A percentile compares a stretch with the other conserved stretches of the same genome.
These are phyloP conservation scores for Colostygia pectinataria DNA, from an alignment of 2,888 invertebrate species.

Conservation along the genomic window DNA sequence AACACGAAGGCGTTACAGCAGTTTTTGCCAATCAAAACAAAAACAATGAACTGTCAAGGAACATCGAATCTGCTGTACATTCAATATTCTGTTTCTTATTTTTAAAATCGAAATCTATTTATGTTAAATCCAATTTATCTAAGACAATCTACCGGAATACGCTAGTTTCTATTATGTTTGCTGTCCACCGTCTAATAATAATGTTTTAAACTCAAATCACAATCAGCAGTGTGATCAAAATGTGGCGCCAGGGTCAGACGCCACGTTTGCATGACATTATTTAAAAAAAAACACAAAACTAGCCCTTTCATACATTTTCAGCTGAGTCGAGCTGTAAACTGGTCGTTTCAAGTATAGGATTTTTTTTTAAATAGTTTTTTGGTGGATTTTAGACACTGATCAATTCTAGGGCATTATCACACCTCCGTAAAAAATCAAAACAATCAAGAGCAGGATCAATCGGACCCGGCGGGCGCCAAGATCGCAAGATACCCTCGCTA, in stretches of 20 bases:
- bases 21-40: conserved; percentile 36
- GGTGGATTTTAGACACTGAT: not conserved
- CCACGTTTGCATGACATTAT: conserved; percentile 4
- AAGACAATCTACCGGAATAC: not conserved
- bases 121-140: not conserved
- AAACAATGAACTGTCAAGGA: conserved; percentile 40
- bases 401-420: conserved; percentile 9
- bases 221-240: conserved; percentile 14
- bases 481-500: conserved; percentile 80
- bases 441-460: conserved; percentile 55
- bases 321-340: too few species aligned
- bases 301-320: not conserved
- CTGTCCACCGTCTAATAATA: not conserved
- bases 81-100: too few species aligned
- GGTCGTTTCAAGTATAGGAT: too few species aligned
- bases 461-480: conserved; percentile 72
- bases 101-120: too few species aligned
- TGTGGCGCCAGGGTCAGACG: conserved; percentile 10
- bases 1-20: conserved; percentile 28
- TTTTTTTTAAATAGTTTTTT: too few species aligned
- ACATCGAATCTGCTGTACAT: not conserved
- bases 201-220: conserved; percentile 1
- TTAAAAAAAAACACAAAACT: not conserved
- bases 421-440: conserved; percentile 27
- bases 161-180: too few species aligned